Percentiles rank a stretch among this genome's conserved stretches.
These are phyloP conservation scores for Toxotes jaculatrix DNA, from an alignment of 2,113 vertebrate species.

Conservation along the genomic window DNA sequence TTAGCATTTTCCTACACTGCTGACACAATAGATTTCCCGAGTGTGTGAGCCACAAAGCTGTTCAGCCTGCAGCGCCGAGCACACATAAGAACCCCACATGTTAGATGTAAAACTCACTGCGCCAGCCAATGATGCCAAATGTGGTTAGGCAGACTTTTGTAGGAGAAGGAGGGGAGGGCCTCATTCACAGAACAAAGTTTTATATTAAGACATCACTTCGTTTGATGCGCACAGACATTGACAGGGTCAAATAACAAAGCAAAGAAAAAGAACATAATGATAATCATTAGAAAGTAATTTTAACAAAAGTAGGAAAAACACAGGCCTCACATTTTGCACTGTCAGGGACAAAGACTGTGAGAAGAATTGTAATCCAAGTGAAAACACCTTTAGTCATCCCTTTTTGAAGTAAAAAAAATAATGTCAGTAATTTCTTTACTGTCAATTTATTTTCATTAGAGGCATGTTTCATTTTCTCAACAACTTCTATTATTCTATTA, in stretches of 20 bases:
- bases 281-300: neutral
- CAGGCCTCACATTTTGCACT: too few relatives aligned
- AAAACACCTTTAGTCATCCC: neutral
- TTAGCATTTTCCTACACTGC: neutral
- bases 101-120: neutral
- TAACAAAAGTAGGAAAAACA: neutral
- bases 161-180: neutral
- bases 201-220: too few relatives aligned
- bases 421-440: too few relatives aligned
- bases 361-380: too few relatives aligned
- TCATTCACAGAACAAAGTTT: too few relatives aligned
- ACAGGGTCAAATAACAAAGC: neutral
- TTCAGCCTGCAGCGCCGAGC: too few relatives aligned
- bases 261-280: neutral
- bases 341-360: too few relatives aligned
- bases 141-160: neutral
- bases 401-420: neutral
- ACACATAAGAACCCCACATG: constrained; percentile 1
- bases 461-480: neutral
- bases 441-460: too few relatives aligned
- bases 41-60: neutral
- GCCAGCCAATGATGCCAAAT: neutral
- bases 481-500: too few relatives aligned
- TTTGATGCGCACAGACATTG: neutral
- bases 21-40: neutral